phyloP scores from a whole-genome alignment of 2,113 vertebrate species.

The Megaceryle maxima region DNA sequence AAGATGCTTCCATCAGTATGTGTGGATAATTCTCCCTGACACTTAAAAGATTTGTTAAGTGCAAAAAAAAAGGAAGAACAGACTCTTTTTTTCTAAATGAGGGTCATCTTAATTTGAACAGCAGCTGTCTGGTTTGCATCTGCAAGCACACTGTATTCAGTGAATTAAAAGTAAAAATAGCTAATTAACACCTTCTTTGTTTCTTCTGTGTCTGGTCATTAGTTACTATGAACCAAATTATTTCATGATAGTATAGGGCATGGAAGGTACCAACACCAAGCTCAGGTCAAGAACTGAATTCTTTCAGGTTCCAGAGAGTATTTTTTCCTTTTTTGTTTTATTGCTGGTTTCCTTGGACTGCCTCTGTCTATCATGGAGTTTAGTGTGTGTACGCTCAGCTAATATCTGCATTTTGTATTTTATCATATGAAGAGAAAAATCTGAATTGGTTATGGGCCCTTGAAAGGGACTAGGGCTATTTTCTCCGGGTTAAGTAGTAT shows the following conservation, averaged over 20 bases:
- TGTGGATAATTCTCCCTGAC: neutral
- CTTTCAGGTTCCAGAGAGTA: neutral
- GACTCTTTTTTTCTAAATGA: neutral
- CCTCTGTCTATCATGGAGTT: neutral
- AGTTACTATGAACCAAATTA: slow-evolving; percentile 1
- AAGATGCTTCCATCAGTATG: neutral
- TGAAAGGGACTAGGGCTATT: neutral
- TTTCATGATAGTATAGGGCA: neutral
- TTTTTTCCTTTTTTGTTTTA: neutral
- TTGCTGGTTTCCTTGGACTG: neutral
- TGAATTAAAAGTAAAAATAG: slow-evolving; percentile 47
- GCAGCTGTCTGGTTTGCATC: slow-evolving; percentile 1
- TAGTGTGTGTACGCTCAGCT: neutral
- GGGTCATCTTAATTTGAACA: neutral
- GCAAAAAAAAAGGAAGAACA: neutral
- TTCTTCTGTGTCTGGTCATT: slow-evolving; percentile 18
- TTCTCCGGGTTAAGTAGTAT: neutral
- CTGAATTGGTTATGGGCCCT: neutral
- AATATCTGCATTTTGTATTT: neutral
- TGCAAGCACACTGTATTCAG: neutral
- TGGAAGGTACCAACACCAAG: neutral
- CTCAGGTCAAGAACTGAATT: neutral
- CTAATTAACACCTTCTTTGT: slow-evolving; percentile 34
- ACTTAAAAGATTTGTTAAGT: neutral
- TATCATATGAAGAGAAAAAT: neutral